Evolutionary conservation across 1,140 invertebrate genomes (phyloP).

Genomic region (Hylyphantes graminicola): DNA sequence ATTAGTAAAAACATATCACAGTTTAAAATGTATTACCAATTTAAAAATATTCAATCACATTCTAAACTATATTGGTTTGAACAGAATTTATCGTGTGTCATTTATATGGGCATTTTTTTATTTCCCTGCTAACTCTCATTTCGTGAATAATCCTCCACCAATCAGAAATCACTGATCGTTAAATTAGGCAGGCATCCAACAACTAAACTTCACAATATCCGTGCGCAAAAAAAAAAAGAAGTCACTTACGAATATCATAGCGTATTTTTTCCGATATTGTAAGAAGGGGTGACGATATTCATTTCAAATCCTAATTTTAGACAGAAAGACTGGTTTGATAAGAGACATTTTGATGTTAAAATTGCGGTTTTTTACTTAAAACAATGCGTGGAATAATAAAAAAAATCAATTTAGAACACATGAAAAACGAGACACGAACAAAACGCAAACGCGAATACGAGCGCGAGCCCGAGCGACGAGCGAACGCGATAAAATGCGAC

Average conservation of each 20-base stretch:
- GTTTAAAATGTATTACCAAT: too few relatives aligned
- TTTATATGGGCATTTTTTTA: not conserved
- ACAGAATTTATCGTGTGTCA: too few relatives aligned
- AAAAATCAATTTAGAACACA: not conserved
- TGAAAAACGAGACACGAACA: not conserved
- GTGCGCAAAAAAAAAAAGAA: not conserved
- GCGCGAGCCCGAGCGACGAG: not conserved
- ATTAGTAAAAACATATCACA: too few relatives aligned
- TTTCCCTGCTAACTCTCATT: constrained; percentile 22
- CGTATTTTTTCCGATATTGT: constrained; percentile 24
- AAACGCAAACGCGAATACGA: constrained; percentile 7
- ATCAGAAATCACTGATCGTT: constrained; percentile 26
- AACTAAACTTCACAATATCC: not conserved
- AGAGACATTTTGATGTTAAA: constrained; percentile 40
- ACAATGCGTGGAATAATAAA: not conserved
- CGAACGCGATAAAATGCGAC: constrained; percentile 32
- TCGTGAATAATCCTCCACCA: constrained; percentile 47
- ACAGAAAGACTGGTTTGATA: constrained; percentile 43
- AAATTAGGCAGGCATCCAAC: constrained; percentile 16
- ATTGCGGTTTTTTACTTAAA: not conserved
- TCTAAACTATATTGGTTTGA: too few relatives aligned
- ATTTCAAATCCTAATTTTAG: not conserved
- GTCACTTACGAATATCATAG: constrained; percentile 16
- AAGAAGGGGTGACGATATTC: not conserved
- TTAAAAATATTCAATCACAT: too few relatives aligned